phyloP scores from a whole-genome alignment of 2,797 vertebrate species.

The Allobates femoralis region DNA sequence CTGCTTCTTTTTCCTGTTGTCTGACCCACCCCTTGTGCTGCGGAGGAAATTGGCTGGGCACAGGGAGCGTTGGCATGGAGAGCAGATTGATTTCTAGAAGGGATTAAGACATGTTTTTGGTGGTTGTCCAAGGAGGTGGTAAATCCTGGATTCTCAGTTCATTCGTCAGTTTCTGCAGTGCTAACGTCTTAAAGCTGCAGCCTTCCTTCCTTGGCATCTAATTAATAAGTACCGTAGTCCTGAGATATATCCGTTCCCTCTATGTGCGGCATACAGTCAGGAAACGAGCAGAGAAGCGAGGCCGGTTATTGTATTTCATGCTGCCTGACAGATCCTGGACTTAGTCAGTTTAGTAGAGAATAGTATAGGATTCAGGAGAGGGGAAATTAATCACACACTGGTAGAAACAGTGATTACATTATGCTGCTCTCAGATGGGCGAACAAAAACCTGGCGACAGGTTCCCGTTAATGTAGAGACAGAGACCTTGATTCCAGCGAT shows the following conservation, averaged over 20 bases:
- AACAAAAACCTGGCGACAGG: too few relatives aligned
- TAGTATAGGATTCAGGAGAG: neutral
- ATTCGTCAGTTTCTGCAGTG: constrained; percentile 50
- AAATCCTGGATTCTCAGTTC: constrained; percentile 49
- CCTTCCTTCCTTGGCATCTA: constrained; percentile 19
- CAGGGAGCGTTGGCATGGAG: constrained; percentile 47
- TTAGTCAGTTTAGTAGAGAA: neutral
- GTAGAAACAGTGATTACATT: neutral
- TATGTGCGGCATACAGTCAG: neutral
- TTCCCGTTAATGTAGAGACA: too few relatives aligned
- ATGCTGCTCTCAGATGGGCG: too few relatives aligned
- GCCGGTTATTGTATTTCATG: neutral
- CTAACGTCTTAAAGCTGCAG: constrained; percentile 45
- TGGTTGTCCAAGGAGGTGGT: constrained; percentile 54
- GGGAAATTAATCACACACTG: neutral
- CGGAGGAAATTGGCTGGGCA: constrained; percentile 55
- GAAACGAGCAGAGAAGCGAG: neutral
- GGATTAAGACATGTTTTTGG: constrained; percentile 54
- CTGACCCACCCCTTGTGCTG: constrained; percentile 57
- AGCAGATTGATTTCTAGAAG: constrained; percentile 60
- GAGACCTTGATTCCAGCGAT: too few relatives aligned
- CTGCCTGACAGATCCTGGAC: neutral
- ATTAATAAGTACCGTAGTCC: constrained; percentile 19
- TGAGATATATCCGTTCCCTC: constrained; percentile 22
- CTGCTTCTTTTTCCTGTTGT: neutral